Percentiles rank a stretch among this genome's conserved stretches.
Conservation (phyloP, 2,888 invertebrate species). For the Leptinotarsa haldemani region DNA sequence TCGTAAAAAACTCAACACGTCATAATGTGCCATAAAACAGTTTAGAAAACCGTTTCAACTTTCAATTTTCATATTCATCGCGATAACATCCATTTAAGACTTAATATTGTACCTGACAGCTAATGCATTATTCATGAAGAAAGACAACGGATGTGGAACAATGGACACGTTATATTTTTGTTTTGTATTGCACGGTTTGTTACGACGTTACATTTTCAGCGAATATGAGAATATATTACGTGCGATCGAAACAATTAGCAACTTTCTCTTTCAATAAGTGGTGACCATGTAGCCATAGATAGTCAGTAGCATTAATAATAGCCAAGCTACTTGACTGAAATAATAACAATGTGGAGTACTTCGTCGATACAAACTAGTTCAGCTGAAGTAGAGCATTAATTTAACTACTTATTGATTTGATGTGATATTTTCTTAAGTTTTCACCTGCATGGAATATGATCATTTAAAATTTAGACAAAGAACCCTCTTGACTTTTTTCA, state of each 20-base stretch:
- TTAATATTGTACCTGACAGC: not conserved
- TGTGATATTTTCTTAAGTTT: not conserved
- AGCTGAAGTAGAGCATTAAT: conserved; percentile 17
- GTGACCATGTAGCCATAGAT: conserved; percentile 22
- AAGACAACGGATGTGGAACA: conserved; percentile 30
- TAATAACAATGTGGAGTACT: conserved; percentile 25
- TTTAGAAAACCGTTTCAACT: conserved; percentile 5
- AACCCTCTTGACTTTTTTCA: no score
- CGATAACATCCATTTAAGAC: conserved; percentile 11
- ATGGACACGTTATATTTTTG: conserved; percentile 32
- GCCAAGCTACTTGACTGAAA: conserved; percentile 27
- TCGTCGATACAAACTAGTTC: conserved; percentile 12
- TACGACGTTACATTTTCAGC: conserved; percentile 28
- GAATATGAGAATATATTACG: conserved; percentile 31
- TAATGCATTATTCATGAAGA: conserved; percentile 31
- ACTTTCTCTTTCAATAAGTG: conserved; percentile 37
- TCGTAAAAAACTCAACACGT: not conserved
- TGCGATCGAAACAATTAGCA: conserved; percentile 33
- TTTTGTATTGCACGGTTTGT: conserved; percentile 21
- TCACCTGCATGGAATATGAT: not conserved
- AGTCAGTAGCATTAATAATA: conserved; percentile 26
- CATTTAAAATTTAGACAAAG: no score
- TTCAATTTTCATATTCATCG: conserved; percentile 15
- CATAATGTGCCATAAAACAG: not conserved
- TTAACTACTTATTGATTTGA: not conserved